Base-by-base conservation (phyloP, 2,888 invertebrate species). In the Pollenia amentaria region DNA sequence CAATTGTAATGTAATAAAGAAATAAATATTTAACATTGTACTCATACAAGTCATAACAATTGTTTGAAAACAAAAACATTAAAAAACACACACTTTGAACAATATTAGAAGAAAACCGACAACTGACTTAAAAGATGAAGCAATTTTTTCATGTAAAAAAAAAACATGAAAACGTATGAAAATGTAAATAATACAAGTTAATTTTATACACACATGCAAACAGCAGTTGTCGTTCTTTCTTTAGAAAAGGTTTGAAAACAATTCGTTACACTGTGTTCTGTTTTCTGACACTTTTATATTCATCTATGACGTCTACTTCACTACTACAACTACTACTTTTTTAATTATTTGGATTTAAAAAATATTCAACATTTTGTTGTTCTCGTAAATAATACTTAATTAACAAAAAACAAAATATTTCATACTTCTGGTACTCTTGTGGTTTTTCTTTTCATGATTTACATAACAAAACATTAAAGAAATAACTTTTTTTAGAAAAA, bases 81-180 rank as follows among this genome's bases (percentile, higher is more conserved):
- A 38, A 18, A 40, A 73, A 14, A 38, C 29, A 62, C 16, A 48
- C 44, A 55, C 38, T 29, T 29, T 38, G 14, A 48, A 11, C 67
- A 51, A 16, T 75, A 60, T 81, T 51, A 73, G 29, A 79, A 60
- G 84, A 84, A 79, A 67, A 60, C 84, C 79, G 75, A 79, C 84
- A 84, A 84, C 53, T 79, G 73, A 60, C 40, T 75, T 55, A 51
- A 21, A 53, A 62, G 16, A 16, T 21, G 9, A 64, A 64, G 46
- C 73, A 65, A 42, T 48, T 42, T 48, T 18, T 78, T 29, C 6
- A 51, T 55, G 46, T 48, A 65, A 65, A 40, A 18, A 70, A 64
- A 14, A 42, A 12, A 16, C 9, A n/a, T 14, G 48, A 16, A 42
- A 29, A 44, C 18, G n/a, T 21, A n/a, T 10, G 14, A 44, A 29